Conservation (phyloP, 2,113 vertebrate species). For the Carlito syrichta region DNA sequence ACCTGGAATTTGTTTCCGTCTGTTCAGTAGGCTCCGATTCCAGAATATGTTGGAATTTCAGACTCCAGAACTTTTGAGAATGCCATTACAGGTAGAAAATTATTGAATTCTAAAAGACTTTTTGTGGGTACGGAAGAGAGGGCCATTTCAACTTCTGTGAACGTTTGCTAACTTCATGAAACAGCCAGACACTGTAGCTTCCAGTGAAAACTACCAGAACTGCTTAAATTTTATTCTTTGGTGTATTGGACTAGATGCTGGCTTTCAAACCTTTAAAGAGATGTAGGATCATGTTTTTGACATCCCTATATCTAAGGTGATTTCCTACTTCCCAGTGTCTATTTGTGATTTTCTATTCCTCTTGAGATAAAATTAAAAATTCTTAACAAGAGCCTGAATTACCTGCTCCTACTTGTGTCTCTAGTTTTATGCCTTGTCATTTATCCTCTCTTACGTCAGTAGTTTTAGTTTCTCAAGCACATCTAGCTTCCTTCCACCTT, state of each 20-base stretch:
- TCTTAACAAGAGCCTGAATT: neutral
- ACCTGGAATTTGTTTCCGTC: constrained; percentile 93
- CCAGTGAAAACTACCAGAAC: neutral
- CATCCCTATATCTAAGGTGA: neutral
- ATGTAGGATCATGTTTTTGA: neutral
- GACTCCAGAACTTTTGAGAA: constrained; percentile 93
- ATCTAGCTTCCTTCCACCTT: neutral
- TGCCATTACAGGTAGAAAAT: constrained; percentile 93
- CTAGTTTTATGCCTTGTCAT: neutral
- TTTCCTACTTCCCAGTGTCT: neutral
- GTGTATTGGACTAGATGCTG: neutral
- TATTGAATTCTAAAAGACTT: neutral
- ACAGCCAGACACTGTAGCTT: neutral
- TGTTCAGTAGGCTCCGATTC: constrained; percentile 93
- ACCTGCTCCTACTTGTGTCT: neutral
- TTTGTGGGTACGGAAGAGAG: neutral
- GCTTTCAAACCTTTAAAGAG: neutral
- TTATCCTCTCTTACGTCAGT: neutral
- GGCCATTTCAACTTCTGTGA: neutral
- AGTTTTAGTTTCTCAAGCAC: constrained; percentile 5
- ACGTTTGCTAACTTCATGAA: constrained; percentile 12
- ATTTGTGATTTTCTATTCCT: neutral
- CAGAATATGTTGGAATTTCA: constrained; percentile 95
- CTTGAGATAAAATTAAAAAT: neutral
- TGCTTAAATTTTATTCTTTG: constrained; percentile 7